Evolutionary conservation across 2,797 vertebrate genomes (phyloP).

Genomic region (Hybognathus amarus): DNA sequence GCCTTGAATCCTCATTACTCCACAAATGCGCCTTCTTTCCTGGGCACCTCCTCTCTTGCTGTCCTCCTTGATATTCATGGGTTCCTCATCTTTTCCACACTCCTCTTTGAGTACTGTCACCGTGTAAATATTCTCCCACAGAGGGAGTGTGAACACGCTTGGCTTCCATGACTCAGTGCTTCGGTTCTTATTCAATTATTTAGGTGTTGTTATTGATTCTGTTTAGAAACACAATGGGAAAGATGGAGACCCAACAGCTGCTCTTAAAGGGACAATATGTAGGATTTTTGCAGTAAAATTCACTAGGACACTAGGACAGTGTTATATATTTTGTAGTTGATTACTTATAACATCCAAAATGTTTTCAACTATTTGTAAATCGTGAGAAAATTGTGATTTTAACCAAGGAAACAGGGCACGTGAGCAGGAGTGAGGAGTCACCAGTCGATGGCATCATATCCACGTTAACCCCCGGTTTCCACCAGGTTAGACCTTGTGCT

Average conservation of each 20-base stretch:
- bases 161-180: not conserved
- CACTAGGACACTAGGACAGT: too few relatives aligned
- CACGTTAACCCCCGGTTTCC: too few relatives aligned
- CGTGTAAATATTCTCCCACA: slow-evolving; percentile 24
- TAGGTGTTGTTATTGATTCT: not conserved
- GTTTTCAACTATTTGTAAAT: too few relatives aligned
- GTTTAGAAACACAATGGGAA: not conserved
- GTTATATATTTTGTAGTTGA: too few relatives aligned
- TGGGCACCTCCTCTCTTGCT: slow-evolving; percentile 39
- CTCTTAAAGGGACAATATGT: too few relatives aligned
- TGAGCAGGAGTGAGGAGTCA: too few relatives aligned
- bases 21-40: slow-evolving; percentile 34
- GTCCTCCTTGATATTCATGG: slow-evolving; percentile 38
- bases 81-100: slow-evolving; percentile 32
- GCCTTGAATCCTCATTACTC: slow-evolving; percentile 49
- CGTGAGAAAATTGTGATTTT: too few relatives aligned
- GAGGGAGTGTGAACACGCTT: not conserved
- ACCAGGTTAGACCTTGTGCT: too few relatives aligned
- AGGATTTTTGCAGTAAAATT: too few relatives aligned
- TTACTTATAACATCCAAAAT: too few relatives aligned
- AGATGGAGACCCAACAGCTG: not conserved
- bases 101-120: not conserved
- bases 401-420: too few relatives aligned
- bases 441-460: too few relatives aligned
- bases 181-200: not conserved